phyloP scores from a whole-genome alignment of 1,140 invertebrate species.

The Drosophila arawakana region DNA sequence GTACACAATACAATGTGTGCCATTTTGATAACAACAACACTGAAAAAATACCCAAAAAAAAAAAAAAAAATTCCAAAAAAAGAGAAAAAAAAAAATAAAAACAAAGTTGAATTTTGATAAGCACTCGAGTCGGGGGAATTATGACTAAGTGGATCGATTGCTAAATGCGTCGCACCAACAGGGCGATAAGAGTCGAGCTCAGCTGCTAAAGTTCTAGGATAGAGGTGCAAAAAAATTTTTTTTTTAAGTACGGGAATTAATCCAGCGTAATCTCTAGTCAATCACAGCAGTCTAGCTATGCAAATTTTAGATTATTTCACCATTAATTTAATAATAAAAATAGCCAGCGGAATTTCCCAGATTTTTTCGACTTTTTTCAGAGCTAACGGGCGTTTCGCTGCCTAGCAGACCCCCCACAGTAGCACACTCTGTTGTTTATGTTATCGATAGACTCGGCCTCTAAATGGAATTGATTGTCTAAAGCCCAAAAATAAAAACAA shows the following conservation, averaged over 20 bases:
- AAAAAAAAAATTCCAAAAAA: constrained; percentile 3
- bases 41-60: constrained; percentile 18
- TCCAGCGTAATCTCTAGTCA: no score
- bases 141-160: constrained; percentile 62
- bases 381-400: neutral
- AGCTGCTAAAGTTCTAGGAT: neutral
- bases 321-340: no score
- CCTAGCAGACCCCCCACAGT: neutral
- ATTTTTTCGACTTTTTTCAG: no score
- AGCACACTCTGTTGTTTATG: neutral
- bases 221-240: no score
- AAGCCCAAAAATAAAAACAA: neutral
- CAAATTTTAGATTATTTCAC: no score
- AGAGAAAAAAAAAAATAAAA: constrained; percentile 22
- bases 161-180: constrained; percentile 12
- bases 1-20: constrained; percentile 57
- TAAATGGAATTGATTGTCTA: constrained; percentile 41
- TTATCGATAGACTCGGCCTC: neutral
- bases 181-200: neutral
- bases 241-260: no score
- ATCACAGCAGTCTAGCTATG: no score
- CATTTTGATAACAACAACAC: constrained; percentile 58
- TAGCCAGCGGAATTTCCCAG: no score
- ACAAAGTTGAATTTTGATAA: constrained; percentile 38
- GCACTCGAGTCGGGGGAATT: constrained; percentile 26